Conservation (phyloP, 2,113 vertebrate species). For the Manacus vitellinus region DNA sequence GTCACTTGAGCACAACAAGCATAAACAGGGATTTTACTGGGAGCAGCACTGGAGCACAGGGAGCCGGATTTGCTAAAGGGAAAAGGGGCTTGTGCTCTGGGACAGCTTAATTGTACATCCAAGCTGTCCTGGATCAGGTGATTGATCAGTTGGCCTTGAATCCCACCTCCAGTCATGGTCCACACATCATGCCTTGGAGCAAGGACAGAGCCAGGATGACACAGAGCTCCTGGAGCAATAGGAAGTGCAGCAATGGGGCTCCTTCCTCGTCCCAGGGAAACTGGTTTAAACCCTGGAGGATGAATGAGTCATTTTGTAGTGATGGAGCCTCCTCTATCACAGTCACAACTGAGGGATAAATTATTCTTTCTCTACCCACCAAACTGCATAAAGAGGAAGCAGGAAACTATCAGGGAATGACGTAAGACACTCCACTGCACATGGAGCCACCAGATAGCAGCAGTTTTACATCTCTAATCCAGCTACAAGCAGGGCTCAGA, state of each 20-base stretch:
- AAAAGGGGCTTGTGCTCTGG: not conserved
- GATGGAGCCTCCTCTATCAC: not conserved
- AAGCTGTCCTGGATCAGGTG: not conserved
- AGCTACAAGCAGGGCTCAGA: not conserved
- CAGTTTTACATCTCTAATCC: not conserved
- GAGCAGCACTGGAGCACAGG: accelerated
- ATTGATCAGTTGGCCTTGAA: not conserved
- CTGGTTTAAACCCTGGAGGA: not conserved
- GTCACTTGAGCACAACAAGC: not conserved
- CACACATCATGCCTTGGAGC: not conserved
- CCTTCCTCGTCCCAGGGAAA: not conserved
- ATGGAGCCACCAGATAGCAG: not conserved
- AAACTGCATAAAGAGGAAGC: not conserved
- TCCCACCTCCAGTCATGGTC: not conserved
- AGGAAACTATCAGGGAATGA: not conserved
- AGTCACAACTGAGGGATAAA: not conserved
- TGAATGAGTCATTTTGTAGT: not conserved
- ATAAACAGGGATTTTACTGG: not conserved
- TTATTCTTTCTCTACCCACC: not conserved
- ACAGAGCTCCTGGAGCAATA: not conserved
- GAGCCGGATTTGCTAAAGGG: not conserved
- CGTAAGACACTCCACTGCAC: not conserved
- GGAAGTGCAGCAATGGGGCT: not conserved
- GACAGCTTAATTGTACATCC: not conserved
- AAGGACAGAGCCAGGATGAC: not conserved